Base-by-base conservation (phyloP, 30 jellyfish, hydroid and myxozoan genomes). In the Haliclystus octoradiatus region DNA sequence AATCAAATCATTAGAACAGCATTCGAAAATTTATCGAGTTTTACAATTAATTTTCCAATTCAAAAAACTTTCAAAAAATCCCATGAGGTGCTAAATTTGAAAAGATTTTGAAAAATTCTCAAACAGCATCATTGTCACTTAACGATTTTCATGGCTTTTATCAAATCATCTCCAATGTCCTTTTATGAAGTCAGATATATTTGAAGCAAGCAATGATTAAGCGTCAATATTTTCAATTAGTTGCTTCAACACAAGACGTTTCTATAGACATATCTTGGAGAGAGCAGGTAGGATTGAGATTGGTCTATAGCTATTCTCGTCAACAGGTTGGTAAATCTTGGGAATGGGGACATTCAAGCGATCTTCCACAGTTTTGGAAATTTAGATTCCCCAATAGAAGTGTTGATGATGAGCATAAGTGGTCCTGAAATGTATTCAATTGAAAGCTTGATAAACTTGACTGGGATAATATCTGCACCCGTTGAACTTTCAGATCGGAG, bases 391-490 rank as follows among this genome's bases (percentile, higher is more conserved):
- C 34, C 76, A 77, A 71, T 71, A 30, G 63, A 52, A 22, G 65
- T n/a, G 77, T 71, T 71, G 63, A 71, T 71, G 28, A 71, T 71
- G 33, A 50, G 78, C n/a, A 63, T 30, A 1, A 52, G 22, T 7
- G 65, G 82, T 29, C 31, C 26, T 30, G 79, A 7, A 2, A 71
- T 9, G 63, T 64, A 62, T 30, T 74, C 82, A 26, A 50, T 13
- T 4, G 53, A 81, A 12, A 63, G 73, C 30, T 50, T 74, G 13
- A 64, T 15, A 29, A 65, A 65, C 30, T 64, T 66, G 51, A 51
- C 87, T 22, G 83, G 82, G 28, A 75, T 47, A 9, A 40, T 71
- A 51, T 75, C 87, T 30, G 76, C 73, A 31, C 87, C 87, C 26
- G 75, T 46, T 65, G 87, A 75, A 22, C 83, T 26, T 40, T 75